These are phyloP conservation scores for Pyralis farinalis DNA, from an alignment of 2,888 invertebrate species.

Conservation along the genomic window DNA sequence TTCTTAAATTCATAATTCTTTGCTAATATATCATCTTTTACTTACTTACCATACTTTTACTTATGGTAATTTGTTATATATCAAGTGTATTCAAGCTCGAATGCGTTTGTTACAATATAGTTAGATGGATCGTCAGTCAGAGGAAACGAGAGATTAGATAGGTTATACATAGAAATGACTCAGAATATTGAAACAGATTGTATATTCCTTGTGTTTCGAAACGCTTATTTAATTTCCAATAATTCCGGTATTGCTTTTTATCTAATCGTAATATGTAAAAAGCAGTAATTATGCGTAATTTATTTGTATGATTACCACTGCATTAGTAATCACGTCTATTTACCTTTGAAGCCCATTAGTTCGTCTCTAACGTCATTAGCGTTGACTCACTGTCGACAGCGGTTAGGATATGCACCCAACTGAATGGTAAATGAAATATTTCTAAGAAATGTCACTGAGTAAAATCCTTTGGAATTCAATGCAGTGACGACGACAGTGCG, in stretches of 20 bases:
- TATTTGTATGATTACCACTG: constrained; percentile 32
- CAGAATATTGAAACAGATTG: constrained; percentile 37
- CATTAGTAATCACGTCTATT: constrained; percentile 44
- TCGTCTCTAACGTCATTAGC: constrained; percentile 49
- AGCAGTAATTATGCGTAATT: constrained; percentile 19
- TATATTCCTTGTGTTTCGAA: constrained; percentile 22
- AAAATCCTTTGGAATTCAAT: constrained; percentile 35
- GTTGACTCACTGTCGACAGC: constrained; percentile 55
- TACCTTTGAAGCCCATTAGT: constrained; percentile 49
- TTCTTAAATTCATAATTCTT: not conserved
- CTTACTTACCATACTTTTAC: not conserved
- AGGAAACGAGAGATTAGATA: constrained; percentile 53
- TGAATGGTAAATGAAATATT: constrained; percentile 49
- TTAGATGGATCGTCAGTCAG: constrained; percentile 9
- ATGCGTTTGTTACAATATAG: too few relatives aligned
- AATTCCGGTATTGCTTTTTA: constrained; percentile 14
- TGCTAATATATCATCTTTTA: constrained; percentile 19
- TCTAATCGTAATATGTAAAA: not conserved
- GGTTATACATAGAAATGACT: constrained; percentile 30
- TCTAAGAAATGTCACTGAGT: constrained; percentile 50
- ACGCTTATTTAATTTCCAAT: not conserved
- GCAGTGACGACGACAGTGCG: constrained; percentile 10
- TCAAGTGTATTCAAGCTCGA: too few relatives aligned
- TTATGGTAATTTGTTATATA: not conserved
- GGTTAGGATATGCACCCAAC: constrained; percentile 43